Conservation (phyloP, 1,140 invertebrate species). For the Apis dorsata region DNA sequence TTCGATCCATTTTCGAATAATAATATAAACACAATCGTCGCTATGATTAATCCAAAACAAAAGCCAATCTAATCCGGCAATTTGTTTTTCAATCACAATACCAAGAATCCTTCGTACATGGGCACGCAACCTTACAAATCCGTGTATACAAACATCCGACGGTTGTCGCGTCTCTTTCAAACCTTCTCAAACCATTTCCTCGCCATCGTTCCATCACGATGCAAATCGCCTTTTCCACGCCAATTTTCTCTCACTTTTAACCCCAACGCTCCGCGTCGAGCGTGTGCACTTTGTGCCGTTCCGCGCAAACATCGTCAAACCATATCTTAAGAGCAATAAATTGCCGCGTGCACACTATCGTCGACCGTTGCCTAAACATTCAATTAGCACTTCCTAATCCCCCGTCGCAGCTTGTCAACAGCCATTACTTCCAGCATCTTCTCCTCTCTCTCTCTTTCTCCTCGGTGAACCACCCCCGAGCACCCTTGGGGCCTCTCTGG, state of each 20-base stretch:
- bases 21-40: too few species aligned
- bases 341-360: conserved; percentile 27
- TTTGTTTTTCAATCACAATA: not conserved
- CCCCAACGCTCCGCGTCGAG: not conserved
- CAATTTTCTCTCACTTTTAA: not conserved
- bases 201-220: too few species aligned
- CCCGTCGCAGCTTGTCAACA: conserved; percentile 77
- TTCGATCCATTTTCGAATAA: too few species aligned
- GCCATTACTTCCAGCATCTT: conserved; percentile 81
- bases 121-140: too few species aligned
- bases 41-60: not conserved
- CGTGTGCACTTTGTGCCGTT: too few species aligned
- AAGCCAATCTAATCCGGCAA: not conserved
- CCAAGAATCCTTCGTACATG: not conserved
- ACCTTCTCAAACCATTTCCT: not conserved
- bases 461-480: conserved; percentile 52
- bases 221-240: not conserved
- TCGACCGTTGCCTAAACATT: conserved; percentile 75
- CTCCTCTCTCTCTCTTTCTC: conserved; percentile 42
- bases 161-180: not conserved
- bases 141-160: not conserved
- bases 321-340: conserved; percentile 37
- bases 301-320: not conserved
- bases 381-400: conserved; percentile 80
- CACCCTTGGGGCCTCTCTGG: conserved; percentile 53